Base-by-base conservation (phyloP, 2,797 vertebrate species). In the Phoeniculus purpureus region DNA sequence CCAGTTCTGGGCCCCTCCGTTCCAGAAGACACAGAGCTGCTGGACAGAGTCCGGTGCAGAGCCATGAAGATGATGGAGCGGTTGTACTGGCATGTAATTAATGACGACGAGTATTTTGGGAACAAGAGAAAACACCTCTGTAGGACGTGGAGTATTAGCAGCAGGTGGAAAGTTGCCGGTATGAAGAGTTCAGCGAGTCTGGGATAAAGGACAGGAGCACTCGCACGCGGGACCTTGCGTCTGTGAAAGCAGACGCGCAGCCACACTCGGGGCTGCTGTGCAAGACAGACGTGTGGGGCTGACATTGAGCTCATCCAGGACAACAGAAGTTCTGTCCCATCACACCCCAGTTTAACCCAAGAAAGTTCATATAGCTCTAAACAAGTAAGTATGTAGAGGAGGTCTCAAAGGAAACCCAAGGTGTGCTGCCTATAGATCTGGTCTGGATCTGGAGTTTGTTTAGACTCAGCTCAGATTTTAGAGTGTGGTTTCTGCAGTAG, bases 31-130 rank as follows among this genome's bases (percentile, higher is more conserved):
- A 12, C 12, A 12, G 37, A 37, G 37, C 37, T 37, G 37, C 37
- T 37, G 8, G 37, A 12, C 37, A 37, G 37, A 37, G 37, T 37
- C 9, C 37, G 12, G 37, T 37, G 37, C 37, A 37, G 37, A 37
- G 37, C 37, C 37, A 37, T 12, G 37, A 37, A 37, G 37, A 37
- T 37, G 37, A 37, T 37, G 37, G 12, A 37, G 37, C 78, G 84
- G 54, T 87, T 96, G 87, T 66, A 85, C 88, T 4, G 1, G 78
- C 68, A 82, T 75, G 66, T 87, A 89, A 54, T 94, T 94, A 93
- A 84, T 81, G 61, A 88, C 91, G 91, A 93, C 77, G 82, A 95
- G 86, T 90, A 95, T 94, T 95, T 95, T 60, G 78, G 65, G 40
- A 93, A 82, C 72, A 85, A 93, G 83, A 82, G 74, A 85, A 92